phyloP scores from a whole-genome alignment of 2,113 vertebrate genomes.

The Podarcis cretensis region DNA sequence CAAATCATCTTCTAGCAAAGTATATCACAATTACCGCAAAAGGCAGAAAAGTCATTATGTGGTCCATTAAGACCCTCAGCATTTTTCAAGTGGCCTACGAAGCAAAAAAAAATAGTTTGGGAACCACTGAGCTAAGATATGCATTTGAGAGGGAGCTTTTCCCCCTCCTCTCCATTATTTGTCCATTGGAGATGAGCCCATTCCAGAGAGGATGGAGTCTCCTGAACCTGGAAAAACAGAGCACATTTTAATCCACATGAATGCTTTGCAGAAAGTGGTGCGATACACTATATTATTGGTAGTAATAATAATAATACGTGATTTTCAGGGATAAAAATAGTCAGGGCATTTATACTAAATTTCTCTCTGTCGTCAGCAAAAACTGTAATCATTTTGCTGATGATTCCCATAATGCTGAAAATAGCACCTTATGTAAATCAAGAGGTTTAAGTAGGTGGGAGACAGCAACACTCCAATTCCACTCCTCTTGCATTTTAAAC shows the following conservation, averaged over 20 bases:
- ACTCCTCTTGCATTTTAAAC: not conserved
- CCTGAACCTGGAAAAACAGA: not conserved
- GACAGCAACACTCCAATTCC: not conserved
- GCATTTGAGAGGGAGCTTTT: too few species aligned
- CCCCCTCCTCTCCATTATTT: not conserved
- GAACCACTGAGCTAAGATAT: too few species aligned
- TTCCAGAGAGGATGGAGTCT: not conserved
- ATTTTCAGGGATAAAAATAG: not conserved
- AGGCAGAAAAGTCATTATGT: too few species aligned
- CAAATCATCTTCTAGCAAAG: too few species aligned
- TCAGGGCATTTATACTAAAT: not conserved
- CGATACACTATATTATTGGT: not conserved
- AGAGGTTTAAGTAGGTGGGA: not conserved
- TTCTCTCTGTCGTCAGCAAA: constrained; percentile 1
- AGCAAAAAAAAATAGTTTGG: too few species aligned
- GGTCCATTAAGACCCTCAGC: too few species aligned
- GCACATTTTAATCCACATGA: not conserved
- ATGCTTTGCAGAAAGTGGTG: not conserved
- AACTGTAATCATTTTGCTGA: not conserved
- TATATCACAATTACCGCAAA: too few species aligned
- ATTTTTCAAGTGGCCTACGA: too few species aligned
- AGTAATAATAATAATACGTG: not conserved
- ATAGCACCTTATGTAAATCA: constrained; percentile 6
- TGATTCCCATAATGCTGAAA: constrained; percentile 28
- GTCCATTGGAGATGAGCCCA: not conserved